Conservation (phyloP, 2,888 invertebrate genomes). For the Coleophora flavipennella region DNA sequence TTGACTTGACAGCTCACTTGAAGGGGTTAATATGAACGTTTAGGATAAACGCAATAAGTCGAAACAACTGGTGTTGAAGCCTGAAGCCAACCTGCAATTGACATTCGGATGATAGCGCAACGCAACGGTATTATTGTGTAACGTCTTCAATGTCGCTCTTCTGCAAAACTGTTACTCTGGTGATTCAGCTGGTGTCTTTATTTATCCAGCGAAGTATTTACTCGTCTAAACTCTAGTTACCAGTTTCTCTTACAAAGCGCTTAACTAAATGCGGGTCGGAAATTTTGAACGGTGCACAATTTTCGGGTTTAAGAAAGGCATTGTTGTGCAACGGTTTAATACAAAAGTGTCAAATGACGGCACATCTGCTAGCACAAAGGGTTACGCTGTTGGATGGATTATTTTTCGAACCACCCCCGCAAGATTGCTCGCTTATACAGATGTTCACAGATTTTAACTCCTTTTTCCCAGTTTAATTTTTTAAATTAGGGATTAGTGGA, state of each 20-base stretch:
- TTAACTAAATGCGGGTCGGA: slow-evolving; percentile 64
- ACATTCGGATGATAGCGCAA: slow-evolving; percentile 57
- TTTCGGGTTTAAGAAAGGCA: slow-evolving; percentile 69
- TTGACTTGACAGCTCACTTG: slow-evolving; percentile 61
- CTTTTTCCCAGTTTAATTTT: slow-evolving; percentile 32
- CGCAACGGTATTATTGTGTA: slow-evolving; percentile 10
- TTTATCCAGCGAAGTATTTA: background rate
- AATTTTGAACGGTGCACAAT: slow-evolving; percentile 63
- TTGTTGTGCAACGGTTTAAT: slow-evolving; percentile 73
- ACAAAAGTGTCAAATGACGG: slow-evolving; percentile 74
- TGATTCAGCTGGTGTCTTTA: too few species aligned
- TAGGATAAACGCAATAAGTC: slow-evolving; percentile 66
- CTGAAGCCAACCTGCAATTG: slow-evolving; percentile 61
- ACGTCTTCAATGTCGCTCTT: slow-evolving; percentile 1
- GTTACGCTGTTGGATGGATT: slow-evolving; percentile 65
- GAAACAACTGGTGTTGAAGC: slow-evolving; percentile 64
- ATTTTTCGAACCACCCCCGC: slow-evolving; percentile 70
- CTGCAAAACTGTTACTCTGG: background rate
- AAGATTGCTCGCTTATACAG: slow-evolving; percentile 69
- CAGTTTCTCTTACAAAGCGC: slow-evolving; percentile 30
- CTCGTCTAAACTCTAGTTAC: background rate
- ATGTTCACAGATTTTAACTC: slow-evolving; percentile 43
- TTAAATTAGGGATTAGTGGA: slow-evolving; percentile 29
- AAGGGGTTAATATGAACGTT: slow-evolving; percentile 70
- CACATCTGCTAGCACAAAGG: slow-evolving; percentile 71